Conservation (phyloP, 2,888 invertebrate genomes). For the Carabus problematicus region DNA sequence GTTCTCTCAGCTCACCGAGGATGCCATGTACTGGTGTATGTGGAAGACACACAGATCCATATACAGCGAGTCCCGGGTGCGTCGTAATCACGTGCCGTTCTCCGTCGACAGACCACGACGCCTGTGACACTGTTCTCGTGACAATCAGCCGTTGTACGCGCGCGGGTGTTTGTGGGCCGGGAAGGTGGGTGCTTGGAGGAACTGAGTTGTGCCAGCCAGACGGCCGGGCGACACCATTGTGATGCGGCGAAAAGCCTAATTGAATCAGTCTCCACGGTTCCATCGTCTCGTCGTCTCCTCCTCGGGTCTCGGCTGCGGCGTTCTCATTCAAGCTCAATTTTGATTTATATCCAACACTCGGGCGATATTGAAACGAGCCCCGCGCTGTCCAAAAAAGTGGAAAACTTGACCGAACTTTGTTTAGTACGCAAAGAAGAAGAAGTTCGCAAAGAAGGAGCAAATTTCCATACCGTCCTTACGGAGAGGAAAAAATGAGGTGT, state of each 20-base stretch:
- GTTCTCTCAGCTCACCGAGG: background rate
- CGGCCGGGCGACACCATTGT: slow-evolving; percentile 15
- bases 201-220: slow-evolving; percentile 1
- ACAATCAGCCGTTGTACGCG: background rate
- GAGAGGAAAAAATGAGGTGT: slow-evolving; percentile 39
- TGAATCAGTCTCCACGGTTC: slow-evolving; percentile 17
- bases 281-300: too few species aligned
- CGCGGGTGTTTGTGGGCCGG: too few species aligned
- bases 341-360: slow-evolving; percentile 15
- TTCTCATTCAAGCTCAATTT: slow-evolving; percentile 24
- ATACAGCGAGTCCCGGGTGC: slow-evolving; percentile 1
- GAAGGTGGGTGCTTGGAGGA: too few species aligned
- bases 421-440: background rate
- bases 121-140: slow-evolving; percentile 3
- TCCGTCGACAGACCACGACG: background rate
- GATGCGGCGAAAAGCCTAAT: slow-evolving; percentile 8
- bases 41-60: background rate
- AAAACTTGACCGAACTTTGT: slow-evolving; percentile 16
- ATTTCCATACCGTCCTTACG: slow-evolving; percentile 46
- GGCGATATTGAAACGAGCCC: slow-evolving; percentile 16
- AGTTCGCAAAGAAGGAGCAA: slow-evolving; percentile 24
- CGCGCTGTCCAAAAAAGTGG: too few species aligned
- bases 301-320: background rate
- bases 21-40: too few species aligned
- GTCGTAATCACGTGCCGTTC: slow-evolving; percentile 14